Evolutionary conservation across 2,797 vertebrate species (phyloP), one percentile per base, ranked within the genome.

Genomic region (Psittacula echo): DNA sequence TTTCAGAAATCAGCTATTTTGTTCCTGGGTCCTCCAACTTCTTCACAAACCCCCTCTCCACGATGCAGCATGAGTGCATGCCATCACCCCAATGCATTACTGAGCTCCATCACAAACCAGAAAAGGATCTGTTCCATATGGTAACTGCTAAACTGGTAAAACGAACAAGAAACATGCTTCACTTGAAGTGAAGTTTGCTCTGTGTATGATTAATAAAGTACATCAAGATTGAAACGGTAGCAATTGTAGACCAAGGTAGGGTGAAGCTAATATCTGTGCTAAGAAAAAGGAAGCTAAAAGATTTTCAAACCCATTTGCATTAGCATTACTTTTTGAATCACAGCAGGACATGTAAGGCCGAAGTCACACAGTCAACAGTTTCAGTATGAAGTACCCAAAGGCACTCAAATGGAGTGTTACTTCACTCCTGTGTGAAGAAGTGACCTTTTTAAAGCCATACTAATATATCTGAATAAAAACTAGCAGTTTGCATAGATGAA

Each of bases 141-240:
- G 62, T 18, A 58, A 42, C 51, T 13, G 34, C 10, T 1, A 3
- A 3, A 24, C 24, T 67, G 30, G 15, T 17, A 67, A 45, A 80
- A 30, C 50, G 66, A 48, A 77, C 13, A 32, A 27, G 74, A 62
- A 66, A 34, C 54, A 23, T 34, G 7, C 47, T 70, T 22, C 10
- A 19, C 1, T 3, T 2, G 1, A 51, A 6, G 24, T 3, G 30
- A 56, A 56, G 2, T 4, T 0, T 2, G 26, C 64, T 21, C 65
- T 24, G 44, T 7, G 14, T 0, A 3, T 11, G 53, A 17, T 81
- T 41, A 54, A 44, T 32, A 22, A 58, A 86, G 71, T 1, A 39
- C n/a, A 18, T 2, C 30, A 47, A 70, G 84, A 30, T 9, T 32
- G 64, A 68, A 44, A 4, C 11, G 34, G 37, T 7, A 68, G 37